Conservation (phyloP, 2,113 vertebrate genomes). For the Calyptomena viridis region DNA sequence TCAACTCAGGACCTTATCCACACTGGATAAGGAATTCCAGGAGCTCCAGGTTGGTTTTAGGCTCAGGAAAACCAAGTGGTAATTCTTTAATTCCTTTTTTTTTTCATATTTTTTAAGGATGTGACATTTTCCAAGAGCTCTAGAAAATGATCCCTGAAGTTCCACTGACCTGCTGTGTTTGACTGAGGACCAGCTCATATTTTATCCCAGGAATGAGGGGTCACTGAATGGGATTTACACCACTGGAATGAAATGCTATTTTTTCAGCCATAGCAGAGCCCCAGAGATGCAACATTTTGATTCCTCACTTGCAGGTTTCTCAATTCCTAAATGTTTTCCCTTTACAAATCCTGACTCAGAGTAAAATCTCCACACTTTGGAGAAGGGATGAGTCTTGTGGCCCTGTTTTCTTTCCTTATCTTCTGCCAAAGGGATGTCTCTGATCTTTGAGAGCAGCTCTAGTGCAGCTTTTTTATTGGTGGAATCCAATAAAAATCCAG, state of each 20-base stretch:
- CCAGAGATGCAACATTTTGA: not conserved
- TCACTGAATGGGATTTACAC: rapidly evolving
- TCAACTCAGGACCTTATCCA: not conserved
- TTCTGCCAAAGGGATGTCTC: not conserved
- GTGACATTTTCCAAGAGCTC: not conserved
- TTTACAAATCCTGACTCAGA: not conserved
- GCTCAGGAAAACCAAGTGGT: not conserved
- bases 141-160: not conserved
- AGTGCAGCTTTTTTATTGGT: not conserved
- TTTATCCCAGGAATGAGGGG: not conserved
- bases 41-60: not conserved
- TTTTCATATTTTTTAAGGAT: not conserved
- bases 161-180: not conserved
- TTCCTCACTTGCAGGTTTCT: not conserved
- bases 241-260: not conserved
- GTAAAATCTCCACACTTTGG: not conserved
- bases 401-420: not conserved
- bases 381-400: not conserved
- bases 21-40: not conserved
- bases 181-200: not conserved
- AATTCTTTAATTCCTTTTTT: too few species aligned
- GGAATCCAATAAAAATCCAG: too few species aligned
- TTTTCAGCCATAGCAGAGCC: not conserved
- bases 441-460: not conserved
- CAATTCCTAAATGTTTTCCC: not conserved